These are phyloP conservation scores for Synanthedon formicaeformis DNA, from an alignment of 2,888 invertebrate genomes.

Conservation along the genomic window DNA sequence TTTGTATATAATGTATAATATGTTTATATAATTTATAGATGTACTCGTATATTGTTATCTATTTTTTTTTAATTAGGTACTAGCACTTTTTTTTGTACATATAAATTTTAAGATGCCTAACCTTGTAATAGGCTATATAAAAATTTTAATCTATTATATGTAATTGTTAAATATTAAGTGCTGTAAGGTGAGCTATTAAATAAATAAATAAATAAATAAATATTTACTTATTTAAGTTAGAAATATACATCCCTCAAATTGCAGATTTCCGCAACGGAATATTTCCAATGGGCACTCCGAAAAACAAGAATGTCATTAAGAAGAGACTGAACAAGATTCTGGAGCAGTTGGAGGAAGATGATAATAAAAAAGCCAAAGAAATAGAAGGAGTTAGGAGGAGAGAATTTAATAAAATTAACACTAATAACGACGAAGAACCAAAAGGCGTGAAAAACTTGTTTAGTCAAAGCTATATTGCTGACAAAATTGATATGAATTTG, in stretches of 20 bases:
- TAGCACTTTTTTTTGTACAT: no score
- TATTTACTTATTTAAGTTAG: no score
- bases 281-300: slow-evolving; percentile 16
- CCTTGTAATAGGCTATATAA: no score
- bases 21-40: no score
- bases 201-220: no score
- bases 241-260: neutral
- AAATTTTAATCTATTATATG: no score
- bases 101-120: no score
- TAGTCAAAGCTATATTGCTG: neutral
- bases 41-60: no score
- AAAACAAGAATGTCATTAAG: slow-evolving; percentile 35
- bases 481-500: slow-evolving; percentile 4
- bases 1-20: no score
- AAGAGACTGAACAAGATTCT: slow-evolving; percentile 31
- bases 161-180: no score
- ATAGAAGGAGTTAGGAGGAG: neutral
- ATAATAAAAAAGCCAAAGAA: slow-evolving; percentile 4
- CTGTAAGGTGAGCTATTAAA: no score
- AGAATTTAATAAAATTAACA: neutral
- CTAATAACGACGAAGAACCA: slow-evolving; percentile 1
- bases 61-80: no score
- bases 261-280: neutral
- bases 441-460: neutral
- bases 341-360: slow-evolving; percentile 37